These are phyloP conservation scores for Cephus rjabovi DNA, from an alignment of 2,888 invertebrate genomes.

Conservation along the genomic window DNA sequence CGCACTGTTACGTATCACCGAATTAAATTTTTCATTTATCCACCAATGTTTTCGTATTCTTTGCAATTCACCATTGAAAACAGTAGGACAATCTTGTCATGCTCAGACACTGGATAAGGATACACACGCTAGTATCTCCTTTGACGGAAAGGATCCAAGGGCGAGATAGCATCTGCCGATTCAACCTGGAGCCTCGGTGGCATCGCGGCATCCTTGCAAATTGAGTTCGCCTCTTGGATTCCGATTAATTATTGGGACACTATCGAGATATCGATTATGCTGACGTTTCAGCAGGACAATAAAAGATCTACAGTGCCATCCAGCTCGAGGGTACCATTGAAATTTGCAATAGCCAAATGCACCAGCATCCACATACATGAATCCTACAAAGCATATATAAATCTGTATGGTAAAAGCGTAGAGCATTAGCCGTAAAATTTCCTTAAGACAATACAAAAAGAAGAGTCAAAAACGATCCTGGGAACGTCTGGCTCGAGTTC, in stretches of 20 bases:
- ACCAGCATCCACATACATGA: background rate
- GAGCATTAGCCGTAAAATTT: background rate
- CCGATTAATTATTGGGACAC: slow-evolving; percentile 22
- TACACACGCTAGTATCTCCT: background rate
- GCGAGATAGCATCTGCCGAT: background rate
- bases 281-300: background rate
- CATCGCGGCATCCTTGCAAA: slow-evolving; percentile 15
- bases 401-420: background rate
- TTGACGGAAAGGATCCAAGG: background rate
- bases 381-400: background rate
- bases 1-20: too few species aligned
- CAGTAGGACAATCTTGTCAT: background rate
- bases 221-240: slow-evolving; percentile 16
- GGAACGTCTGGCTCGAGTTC: slow-evolving; percentile 4
- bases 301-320: background rate
- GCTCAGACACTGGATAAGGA: background rate
- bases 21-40: too few species aligned
- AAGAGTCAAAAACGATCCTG: background rate
- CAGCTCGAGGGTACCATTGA: background rate
- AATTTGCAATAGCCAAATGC: background rate
- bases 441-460: background rate
- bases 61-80: background rate
- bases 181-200: background rate
- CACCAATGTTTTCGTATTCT: background rate
- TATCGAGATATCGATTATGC: slow-evolving; percentile 10